Percentiles rank a stretch among this genome's conserved stretches.
These are phyloP conservation scores for Actinernus sp. DNA, from an alignment of 92 coral and sea anemone genomes.

Conservation along the genomic window DNA sequence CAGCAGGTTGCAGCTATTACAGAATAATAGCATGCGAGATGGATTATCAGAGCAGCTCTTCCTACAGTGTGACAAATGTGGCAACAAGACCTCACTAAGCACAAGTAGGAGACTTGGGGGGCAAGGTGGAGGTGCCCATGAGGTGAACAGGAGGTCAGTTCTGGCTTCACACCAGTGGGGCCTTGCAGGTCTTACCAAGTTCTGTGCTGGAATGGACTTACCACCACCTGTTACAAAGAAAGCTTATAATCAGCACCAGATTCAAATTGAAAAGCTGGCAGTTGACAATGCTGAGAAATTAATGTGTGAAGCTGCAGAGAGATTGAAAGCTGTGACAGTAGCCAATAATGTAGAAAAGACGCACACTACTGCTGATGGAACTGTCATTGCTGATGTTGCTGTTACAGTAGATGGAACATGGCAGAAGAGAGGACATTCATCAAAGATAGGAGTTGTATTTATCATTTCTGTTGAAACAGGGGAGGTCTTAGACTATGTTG, in stretches of 20 bases:
- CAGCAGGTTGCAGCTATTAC: too few relatives aligned
- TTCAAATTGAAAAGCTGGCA: constrained; percentile 52
- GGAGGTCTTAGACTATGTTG: constrained; percentile 65
- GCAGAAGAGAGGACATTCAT: constrained; percentile 75
- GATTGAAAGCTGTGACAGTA: constrained; percentile 32
- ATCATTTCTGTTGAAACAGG: constrained; percentile 58
- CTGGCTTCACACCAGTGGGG: constrained; percentile 53
- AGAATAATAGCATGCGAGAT: too few relatives aligned
- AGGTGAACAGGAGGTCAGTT: constrained; percentile 65
- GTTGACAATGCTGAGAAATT: constrained; percentile 47
- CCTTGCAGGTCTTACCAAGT: constrained; percentile 37
- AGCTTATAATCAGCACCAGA: constrained; percentile 62
- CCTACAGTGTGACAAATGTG: constrained; percentile 36
- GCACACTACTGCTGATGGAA: constrained; percentile 12
- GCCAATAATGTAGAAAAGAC: constrained; percentile 26
- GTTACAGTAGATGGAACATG: constrained; percentile 71
- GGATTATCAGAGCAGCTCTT: too few relatives aligned
- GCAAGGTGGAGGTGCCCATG: constrained; percentile 63
- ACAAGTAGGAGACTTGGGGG: constrained; percentile 52
- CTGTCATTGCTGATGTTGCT: constrained; percentile 27
- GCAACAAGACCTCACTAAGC: constrained; percentile 22
- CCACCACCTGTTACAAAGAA: constrained; percentile 68
- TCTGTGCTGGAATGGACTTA: constrained; percentile 69
- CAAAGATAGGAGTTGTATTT: constrained; percentile 67
- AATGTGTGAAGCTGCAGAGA: constrained; percentile 61